Evolutionary conservation across 1,140 invertebrate genomes (phyloP).

Genomic region (Asbolus verrucosus): DNA sequence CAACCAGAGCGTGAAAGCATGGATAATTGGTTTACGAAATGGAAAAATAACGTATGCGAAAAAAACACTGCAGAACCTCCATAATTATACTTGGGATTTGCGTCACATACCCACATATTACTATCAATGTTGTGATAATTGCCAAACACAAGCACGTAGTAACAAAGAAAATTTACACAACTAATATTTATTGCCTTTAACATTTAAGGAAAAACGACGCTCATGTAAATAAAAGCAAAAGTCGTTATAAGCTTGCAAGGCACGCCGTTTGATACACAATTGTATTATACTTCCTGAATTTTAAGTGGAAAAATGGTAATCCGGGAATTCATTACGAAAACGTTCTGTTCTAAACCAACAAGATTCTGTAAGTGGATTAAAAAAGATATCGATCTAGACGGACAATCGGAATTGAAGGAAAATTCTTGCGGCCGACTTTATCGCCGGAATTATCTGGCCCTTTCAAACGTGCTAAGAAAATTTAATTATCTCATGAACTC

Average conservation of each 20-base stretch:
- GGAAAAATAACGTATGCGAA: slow-evolving; percentile 7
- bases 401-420: slow-evolving; percentile 19
- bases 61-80: not conserved
- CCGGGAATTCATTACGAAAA: slow-evolving; percentile 28
- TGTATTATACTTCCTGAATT: slow-evolving; percentile 26
- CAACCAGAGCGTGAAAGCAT: not conserved
- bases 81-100: slow-evolving; percentile 33
- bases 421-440: slow-evolving; percentile 11
- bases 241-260: slow-evolving; percentile 1
- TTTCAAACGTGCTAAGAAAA: slow-evolving; percentile 21
- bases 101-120: slow-evolving; percentile 26
- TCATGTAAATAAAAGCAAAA: slow-evolving; percentile 5
- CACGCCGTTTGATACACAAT: slow-evolving; percentile 28
- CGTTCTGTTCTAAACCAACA: not conserved
- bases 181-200: slow-evolving; percentile 15
- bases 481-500: slow-evolving; percentile 6
- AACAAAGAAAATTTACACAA: slow-evolving; percentile 33
- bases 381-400: slow-evolving; percentile 14
- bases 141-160: slow-evolving; percentile 16
- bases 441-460: slow-evolving; percentile 6
- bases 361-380: not conserved
- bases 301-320: slow-evolving; percentile 27
- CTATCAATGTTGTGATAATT: slow-evolving; percentile 27
- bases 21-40: slow-evolving; percentile 10
- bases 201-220: slow-evolving; percentile 5